phyloP scores from a whole-genome alignment of 2,113 vertebrate species.

The Corythoichthys haematopterus region DNA sequence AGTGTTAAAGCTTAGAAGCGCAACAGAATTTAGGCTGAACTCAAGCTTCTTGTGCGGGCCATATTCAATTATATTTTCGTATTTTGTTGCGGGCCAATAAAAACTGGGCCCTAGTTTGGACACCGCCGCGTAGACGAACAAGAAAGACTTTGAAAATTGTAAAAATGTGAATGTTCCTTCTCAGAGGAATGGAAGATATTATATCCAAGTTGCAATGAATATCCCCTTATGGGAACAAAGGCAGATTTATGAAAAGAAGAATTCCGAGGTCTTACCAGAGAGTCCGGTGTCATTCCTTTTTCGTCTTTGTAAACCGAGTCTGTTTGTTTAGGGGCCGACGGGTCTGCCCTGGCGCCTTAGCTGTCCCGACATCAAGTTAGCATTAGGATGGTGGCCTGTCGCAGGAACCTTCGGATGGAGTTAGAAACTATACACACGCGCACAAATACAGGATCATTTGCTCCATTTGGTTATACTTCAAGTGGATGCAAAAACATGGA shows the following conservation, averaged over 20 bases:
- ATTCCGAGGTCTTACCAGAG: constrained; percentile 33
- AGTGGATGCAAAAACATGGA: background rate
- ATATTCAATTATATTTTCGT: too few relatives aligned
- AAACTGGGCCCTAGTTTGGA: too few relatives aligned
- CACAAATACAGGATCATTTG: constrained; percentile 14
- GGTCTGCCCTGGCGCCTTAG: constrained; percentile 47
- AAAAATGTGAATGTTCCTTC: constrained; percentile 3
- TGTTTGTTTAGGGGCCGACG: constrained; percentile 61
- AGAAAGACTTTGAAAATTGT: constrained; percentile 6
- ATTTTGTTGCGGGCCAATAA: too few relatives aligned
- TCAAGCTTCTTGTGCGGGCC: too few relatives aligned
- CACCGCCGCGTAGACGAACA: background rate
- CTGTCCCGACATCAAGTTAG: constrained; percentile 59
- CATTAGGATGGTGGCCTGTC: constrained; percentile 39
- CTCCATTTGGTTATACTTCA: constrained; percentile 1
- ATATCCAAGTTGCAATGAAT: constrained; percentile 24
- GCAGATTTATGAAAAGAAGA: constrained; percentile 45
- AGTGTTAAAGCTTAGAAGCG: too few relatives aligned
- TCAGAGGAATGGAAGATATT: constrained; percentile 9
- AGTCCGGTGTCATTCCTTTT: constrained; percentile 45
- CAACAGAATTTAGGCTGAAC: too few relatives aligned
- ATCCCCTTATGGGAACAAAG: constrained; percentile 23
- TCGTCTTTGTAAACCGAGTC: constrained; percentile 61
- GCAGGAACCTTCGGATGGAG: constrained; percentile 48
- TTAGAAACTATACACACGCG: constrained; percentile 51